Evolutionary conservation across 1,140 invertebrate genomes (phyloP), one percentile per base, ranked within the genome.

Genomic region (Acromyrmex charruanus): DNA sequence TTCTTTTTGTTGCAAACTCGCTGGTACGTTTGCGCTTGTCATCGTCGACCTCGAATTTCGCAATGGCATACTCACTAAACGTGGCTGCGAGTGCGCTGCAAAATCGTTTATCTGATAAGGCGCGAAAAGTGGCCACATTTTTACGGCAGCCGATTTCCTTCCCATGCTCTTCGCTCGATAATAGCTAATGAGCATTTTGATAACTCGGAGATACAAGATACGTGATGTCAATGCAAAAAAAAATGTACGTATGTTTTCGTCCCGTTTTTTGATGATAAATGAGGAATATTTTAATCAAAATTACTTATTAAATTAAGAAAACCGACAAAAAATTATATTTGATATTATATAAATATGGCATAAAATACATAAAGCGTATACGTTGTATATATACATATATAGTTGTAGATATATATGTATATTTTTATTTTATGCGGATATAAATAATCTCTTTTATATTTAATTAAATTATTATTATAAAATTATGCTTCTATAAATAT

Each of bases 31-130:
- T 53, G 14, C 14, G 80, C 35, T 61, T 39, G 68, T 82, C 68
- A 74, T 82, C 69, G 69, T 51, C 69, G 80, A 84, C 80, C 55
- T 74, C 68, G 55, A 63, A 75, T 84, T 84, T 74, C 80, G 69
- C 55, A 84, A 84, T 14, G 55, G 35, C 79, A 81, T 21, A 69
- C 31, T 31, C 65, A 14, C 18, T 51, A 25, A 49, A 74, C 80
- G 53, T 75, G 68, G 14, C 28, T 14, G 16, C 12, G 21, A 80
- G 6, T 39, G 77, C 35, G 49, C 49, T 14, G 77, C 53, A 25
- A 81, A 81, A 81, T 71, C 49, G 55, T 61, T 84, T 75, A 75
- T 84, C 80, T 75, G 80, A 84, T 84, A 84, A 84, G 63, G n/a
- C 28, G 55, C 69, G 14, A 84, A 75, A 84, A 12, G 66, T 81